Evolutionary conservation across 2,888 invertebrate genomes (phyloP), one percentile per base, ranked within the genome.

Genomic region (Plebejus anna): DNA sequence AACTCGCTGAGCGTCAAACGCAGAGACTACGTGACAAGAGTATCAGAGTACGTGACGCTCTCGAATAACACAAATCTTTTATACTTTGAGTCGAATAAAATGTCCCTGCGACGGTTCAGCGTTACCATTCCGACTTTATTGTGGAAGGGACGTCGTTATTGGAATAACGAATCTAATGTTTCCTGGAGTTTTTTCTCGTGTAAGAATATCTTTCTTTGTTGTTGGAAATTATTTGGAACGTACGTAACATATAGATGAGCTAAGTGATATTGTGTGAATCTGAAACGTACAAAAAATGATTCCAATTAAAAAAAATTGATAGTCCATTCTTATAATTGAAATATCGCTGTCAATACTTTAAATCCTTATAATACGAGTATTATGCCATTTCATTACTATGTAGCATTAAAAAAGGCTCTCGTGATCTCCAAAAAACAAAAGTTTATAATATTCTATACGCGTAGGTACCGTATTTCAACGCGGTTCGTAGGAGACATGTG

Each of bases 51-150:
- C 72, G 73, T 51, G 73, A 73, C 28, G 73, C 73, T 73, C 73
- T 51, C 47, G 32, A 55, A 73, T 73, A 55, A 73, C 73, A 55
- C 73, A 73, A 73, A 73, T 73, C 73, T 73, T 73, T 73, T 73
- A 73, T 73, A 73, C 51, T 73, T 28, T 32, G 73, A 73, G 73
- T 51, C 73, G 51, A 55, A 73, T 73, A 55, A 73, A 73, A 73
- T 73, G 73, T 73, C 55, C 55, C 55, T 32, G 73, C 47, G 73
- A 55, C 32, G 28, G 55, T 73, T 73, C 55, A 55, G 7, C 32
- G 51, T 73, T 55, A 32, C 28, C 55, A 5, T 55, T 73, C 22
- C 36, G 7, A 5, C 51, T 73, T 73, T 73, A 72, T 72, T 42
- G 22, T 47, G 42, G 42, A 47, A 47, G 36, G 72, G 66, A 66